These are phyloP conservation scores for Sphaerophoria taeniata DNA, from an alignment of 2,888 invertebrate species.

Conservation along the genomic window DNA sequence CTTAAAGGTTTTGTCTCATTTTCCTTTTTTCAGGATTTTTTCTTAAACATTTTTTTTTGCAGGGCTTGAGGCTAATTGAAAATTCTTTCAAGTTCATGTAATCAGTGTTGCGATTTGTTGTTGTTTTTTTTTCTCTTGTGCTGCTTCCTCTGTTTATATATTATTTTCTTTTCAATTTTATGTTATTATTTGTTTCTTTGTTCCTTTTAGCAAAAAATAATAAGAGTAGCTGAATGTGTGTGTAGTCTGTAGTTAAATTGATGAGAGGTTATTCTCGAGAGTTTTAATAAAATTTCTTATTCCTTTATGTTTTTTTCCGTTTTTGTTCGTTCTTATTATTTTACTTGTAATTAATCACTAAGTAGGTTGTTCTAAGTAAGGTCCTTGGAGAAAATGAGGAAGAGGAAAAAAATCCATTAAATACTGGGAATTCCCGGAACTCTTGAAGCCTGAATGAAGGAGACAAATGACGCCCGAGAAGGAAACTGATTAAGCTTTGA, in stretches of 20 bases:
- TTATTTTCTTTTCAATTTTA: constrained; percentile 4
- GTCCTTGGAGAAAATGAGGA: constrained; percentile 25
- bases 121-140: constrained; percentile 16
- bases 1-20: constrained; percentile 20
- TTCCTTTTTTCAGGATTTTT: constrained; percentile 7
- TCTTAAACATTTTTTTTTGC: constrained; percentile 17
- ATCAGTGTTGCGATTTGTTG: constrained; percentile 51
- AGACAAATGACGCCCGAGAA: constrained; percentile 43
- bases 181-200: constrained; percentile 43
- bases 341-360: constrained; percentile 66
- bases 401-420: constrained; percentile 40
- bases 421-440: constrained; percentile 45
- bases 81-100: constrained; percentile 66
- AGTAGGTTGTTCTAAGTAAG: constrained; percentile 53
- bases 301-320: constrained; percentile 16
- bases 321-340: constrained; percentile 17
- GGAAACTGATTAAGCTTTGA: constrained; percentile 6
- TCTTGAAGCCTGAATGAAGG: neutral
- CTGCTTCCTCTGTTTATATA: constrained; percentile 9
- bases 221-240: constrained; percentile 12
- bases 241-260: constrained; percentile 20
- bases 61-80: constrained; percentile 64
- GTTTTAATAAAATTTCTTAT: constrained; percentile 35
- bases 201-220: constrained; percentile 21
- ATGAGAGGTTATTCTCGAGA: constrained; percentile 42